Conservation (phyloP, 2,888 invertebrate species). For the Aricia artaxerxes region DNA sequence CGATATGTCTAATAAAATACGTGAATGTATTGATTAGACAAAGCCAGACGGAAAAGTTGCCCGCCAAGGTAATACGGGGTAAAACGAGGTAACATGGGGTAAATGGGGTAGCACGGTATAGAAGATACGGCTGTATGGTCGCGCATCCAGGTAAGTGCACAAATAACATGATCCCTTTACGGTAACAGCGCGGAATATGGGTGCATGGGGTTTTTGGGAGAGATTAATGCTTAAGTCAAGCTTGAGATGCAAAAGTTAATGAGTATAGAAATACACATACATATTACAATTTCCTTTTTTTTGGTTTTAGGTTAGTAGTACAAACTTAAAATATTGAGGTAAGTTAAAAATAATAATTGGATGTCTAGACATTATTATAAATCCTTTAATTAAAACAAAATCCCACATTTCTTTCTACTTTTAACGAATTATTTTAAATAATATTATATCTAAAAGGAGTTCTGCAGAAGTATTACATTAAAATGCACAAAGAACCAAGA, state of each 20-base stretch:
- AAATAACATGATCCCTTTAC: slow-evolving; percentile 39
- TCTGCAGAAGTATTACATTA: not conserved
- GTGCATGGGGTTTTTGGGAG: not conserved
- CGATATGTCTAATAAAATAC: slow-evolving; percentile 41
- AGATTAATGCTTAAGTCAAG: not conserved
- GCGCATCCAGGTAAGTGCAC: slow-evolving; percentile 54
- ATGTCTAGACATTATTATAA: too few species aligned
- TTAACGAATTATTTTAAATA: not conserved
- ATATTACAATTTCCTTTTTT: too few species aligned
- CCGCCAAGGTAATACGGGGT: slow-evolving; percentile 43
- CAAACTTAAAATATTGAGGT: not conserved
- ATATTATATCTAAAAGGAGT: not conserved
- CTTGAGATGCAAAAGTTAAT: too few species aligned
- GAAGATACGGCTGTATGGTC: slow-evolving; percentile 44
- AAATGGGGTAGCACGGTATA: not conserved
- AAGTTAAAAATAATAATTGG: too few species aligned
- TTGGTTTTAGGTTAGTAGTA: too few species aligned
- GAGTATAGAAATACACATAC: too few species aligned
- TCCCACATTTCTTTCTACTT: not conserved
- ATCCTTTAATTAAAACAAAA: too few species aligned
- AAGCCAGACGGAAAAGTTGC: slow-evolving; percentile 55
- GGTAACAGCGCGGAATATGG: slow-evolving; percentile 24
- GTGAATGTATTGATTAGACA: slow-evolving; percentile 52
- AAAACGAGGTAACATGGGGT: slow-evolving; percentile 36
- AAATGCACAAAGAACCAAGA: not conserved